Base-by-base conservation (phyloP, 2,113 vertebrate species). In the Paralichthys olivaceus region DNA sequence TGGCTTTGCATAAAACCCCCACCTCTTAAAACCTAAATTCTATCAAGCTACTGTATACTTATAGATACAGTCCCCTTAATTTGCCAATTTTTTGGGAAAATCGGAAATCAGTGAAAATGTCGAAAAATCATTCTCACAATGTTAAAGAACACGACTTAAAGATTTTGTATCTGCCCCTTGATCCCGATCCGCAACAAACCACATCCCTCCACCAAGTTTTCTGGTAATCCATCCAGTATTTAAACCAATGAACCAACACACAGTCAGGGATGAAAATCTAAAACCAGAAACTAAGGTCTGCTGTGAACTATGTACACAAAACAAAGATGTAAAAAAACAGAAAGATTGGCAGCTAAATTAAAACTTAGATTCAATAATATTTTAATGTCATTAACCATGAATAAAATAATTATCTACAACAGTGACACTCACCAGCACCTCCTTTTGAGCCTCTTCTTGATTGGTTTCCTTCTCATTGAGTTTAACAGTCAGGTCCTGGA, bases 381-480 rank as follows among this genome's bases (percentile, higher is more conserved):
- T 54, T 53, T 53, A n/a, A 11, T 22, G n/a, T 7, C n/a, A 7
- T 53, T 54, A 54, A 45, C 43, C 13, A 13, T 43, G 15, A 6
- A 15, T 17, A 45, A 45, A 17, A 45, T 0, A 17, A 1, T 5
- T 5, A 45, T 45, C 14, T 45, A 17, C 43, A 47, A 47, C 11
- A 40, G 37, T 12, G 45, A 20, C 11, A 79, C 90, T 94, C 77
- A 95, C 94, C 93, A 95, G 77, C 3, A 94, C 87, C 58, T 95
- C 90, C 72, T 89, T 94, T 19, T 93, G 93, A 34, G 81, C 87
- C 34, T 93, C 84, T 56, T 91, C 82, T 69, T 83, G 88, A 34
- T 66, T 72, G 17, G 58, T 55, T 72, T 83, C 84, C 7, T 57
- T 89, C 29, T 94, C 91, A 4, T 80, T 70, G 5, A 93, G 88